These are phyloP conservation scores for Spheniscus mendiculus DNA, from an alignment of 2,113 vertebrate genomes.

Conservation along the genomic window DNA sequence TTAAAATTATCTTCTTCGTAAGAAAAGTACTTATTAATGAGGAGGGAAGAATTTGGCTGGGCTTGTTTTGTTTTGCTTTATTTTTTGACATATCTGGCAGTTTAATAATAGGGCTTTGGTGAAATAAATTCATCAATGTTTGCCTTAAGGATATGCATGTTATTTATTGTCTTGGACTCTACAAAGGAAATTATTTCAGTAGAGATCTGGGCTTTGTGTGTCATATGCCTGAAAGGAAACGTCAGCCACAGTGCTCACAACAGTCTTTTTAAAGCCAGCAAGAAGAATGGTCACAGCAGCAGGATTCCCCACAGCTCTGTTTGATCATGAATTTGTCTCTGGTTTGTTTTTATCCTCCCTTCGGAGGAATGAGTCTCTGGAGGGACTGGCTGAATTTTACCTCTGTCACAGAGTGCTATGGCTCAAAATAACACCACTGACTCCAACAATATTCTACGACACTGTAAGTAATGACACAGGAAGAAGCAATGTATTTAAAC, in stretches of 20 bases:
- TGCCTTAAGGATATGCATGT: not conserved
- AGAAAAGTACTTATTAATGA: not conserved
- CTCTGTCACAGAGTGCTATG: not conserved
- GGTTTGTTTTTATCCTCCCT: not conserved
- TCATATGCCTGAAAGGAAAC: not conserved
- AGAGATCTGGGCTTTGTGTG: not conserved
- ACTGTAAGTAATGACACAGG: not conserved
- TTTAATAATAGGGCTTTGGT: not conserved
- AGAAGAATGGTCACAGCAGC: not conserved
- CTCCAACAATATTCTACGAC: not conserved
- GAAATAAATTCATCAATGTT: not conserved
- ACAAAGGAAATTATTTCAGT: not conserved
- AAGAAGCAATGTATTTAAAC: not conserved
- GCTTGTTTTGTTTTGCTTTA: not conserved
- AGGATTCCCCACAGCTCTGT: not conserved
- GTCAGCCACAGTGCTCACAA: not conserved
- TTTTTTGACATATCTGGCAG: not conserved
- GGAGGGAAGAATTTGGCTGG: not conserved
- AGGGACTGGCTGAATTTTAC: not conserved
- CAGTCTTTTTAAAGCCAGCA: not conserved
- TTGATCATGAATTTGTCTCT: not conserved
- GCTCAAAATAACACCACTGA: conserved; percentile 1
- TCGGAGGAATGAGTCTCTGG: not conserved
- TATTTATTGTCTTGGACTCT: not conserved
- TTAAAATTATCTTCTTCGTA: not conserved